phyloP scores from a whole-genome alignment of 2,797 vertebrate species.

The Catamblyrhynchus diadema region DNA sequence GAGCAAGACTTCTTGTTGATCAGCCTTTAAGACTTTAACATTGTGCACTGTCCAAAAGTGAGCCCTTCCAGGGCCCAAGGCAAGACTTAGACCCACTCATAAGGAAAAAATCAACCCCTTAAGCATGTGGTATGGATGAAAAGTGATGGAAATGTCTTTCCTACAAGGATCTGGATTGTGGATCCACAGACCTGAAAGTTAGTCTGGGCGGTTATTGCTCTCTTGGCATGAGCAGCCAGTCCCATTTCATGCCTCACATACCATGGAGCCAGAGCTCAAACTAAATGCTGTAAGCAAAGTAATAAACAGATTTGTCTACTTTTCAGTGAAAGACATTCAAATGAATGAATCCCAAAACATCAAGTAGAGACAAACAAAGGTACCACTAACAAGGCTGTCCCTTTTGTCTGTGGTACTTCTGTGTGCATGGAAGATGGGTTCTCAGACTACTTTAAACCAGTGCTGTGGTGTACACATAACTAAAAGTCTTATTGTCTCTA shows the following conservation, averaged over 20 bases:
- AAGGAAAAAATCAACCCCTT: background rate
- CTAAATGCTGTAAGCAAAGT: background rate
- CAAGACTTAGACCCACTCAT: background rate
- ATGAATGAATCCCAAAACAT: background rate
- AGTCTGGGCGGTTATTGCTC: fast-evolving
- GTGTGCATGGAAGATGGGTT: background rate
- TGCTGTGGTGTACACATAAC: background rate
- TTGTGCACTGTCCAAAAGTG: slow-evolving; percentile 37
- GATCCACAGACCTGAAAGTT: background rate
- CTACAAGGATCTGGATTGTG: background rate
- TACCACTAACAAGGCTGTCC: background rate
- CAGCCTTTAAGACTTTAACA: slow-evolving; percentile 21
- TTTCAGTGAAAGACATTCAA: background rate
- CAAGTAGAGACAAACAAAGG: background rate
- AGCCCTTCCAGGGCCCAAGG: slow-evolving; percentile 27
- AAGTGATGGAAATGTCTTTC: background rate
- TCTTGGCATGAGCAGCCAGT: background rate
- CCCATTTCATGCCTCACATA: background rate
- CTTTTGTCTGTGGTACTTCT: background rate
- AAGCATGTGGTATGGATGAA: background rate
- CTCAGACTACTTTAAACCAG: background rate
- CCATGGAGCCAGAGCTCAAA: background rate
- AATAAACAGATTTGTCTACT: background rate
- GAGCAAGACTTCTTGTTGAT: slow-evolving; percentile 74
- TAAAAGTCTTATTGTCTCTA: background rate